Evolutionary conservation across 1,140 invertebrate genomes (phyloP).

Genomic region (Aphelenchoides fujianensis): DNA sequence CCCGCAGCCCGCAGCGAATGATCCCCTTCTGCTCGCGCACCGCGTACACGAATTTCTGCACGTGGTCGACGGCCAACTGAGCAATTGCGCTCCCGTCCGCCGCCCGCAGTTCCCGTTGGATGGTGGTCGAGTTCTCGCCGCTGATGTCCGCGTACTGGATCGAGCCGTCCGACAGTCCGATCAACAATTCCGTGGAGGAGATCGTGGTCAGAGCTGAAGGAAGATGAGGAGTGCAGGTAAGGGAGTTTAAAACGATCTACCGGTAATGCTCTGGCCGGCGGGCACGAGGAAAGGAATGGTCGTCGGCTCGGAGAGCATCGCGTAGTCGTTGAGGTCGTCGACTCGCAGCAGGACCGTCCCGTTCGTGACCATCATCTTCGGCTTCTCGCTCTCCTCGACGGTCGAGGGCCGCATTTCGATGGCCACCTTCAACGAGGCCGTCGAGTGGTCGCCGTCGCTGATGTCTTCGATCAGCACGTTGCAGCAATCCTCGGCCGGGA

Average conservation of each 20-base stretch:
- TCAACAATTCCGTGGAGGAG: conserved; percentile 28
- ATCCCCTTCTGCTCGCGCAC: conserved; percentile 41
- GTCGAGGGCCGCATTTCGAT: conserved; percentile 21
- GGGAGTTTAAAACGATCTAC: conserved; percentile 19
- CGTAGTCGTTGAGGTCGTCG: conserved; percentile 42
- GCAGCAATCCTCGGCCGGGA: conserved; percentile 37
- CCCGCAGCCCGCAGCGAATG: conserved; percentile 33
- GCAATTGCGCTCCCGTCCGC: conserved; percentile 41
- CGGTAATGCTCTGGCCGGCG: conserved; percentile 31
- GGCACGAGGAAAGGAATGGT: conserved; percentile 32
- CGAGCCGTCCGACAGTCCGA: conserved; percentile 45
- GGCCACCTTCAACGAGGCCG: neutral
- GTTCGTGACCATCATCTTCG: conserved; percentile 42
- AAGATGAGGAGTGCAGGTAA: no score
- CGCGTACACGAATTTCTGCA: conserved; percentile 40
- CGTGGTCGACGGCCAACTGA: conserved; percentile 36
- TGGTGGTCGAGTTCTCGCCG: conserved; percentile 6
- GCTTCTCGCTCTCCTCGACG: neutral
- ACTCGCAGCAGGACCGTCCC: conserved; percentile 37
- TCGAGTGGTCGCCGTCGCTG: neutral
- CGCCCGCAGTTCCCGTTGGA: conserved; percentile 25
- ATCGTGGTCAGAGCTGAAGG: conserved; percentile 29
- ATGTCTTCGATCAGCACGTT: conserved; percentile 14
- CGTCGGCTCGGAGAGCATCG: conserved; percentile 37
- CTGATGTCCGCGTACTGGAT: conserved; percentile 32